Conservation (phyloP, 1,140 invertebrate species). For the Brachionus manjavacas region DNA sequence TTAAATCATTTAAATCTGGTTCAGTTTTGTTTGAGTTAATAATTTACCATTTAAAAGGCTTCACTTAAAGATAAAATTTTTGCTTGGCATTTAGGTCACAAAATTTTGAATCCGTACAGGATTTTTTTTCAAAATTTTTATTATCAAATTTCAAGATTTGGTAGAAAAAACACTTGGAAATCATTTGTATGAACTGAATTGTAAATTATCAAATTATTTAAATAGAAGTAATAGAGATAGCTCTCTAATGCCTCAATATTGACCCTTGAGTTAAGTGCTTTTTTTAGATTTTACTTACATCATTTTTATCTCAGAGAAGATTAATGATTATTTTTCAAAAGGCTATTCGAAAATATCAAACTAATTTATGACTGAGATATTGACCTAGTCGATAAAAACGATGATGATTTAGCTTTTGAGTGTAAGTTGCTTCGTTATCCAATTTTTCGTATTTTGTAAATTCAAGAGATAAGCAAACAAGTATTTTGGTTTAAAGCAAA, state of each 20-base stretch:
- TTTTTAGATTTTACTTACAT: conserved; percentile 3
- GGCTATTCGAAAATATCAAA: conserved; percentile 29
- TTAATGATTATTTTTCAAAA: conserved; percentile 10
- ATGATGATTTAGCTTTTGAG: conserved; percentile 19
- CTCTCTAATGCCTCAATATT: not conserved
- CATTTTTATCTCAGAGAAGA: not conserved
- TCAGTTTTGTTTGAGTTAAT: not conserved
- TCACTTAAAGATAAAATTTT: not conserved
- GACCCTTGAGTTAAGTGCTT: conserved; percentile 7
- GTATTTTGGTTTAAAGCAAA: not conserved
- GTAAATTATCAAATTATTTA: conserved; percentile 8
- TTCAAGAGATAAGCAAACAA: conserved; percentile 12
- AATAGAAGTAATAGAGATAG: not conserved
- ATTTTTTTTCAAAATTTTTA: not conserved
- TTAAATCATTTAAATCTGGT: not conserved
- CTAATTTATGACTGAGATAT: conserved; percentile 13
- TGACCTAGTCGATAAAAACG: conserved; percentile 1
- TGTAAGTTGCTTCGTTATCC: not conserved
- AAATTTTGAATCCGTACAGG: not conserved
- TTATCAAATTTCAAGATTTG: not conserved
- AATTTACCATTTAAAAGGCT: not conserved
- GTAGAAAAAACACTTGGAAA: not conserved
- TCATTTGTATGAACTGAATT: not conserved
- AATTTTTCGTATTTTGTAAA: conserved; percentile 16
- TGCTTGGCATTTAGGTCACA: not conserved